These are phyloP conservation scores for Sinhomidia bicolor DNA, from an alignment of 2,888 invertebrate genomes.

Conservation along the genomic window DNA sequence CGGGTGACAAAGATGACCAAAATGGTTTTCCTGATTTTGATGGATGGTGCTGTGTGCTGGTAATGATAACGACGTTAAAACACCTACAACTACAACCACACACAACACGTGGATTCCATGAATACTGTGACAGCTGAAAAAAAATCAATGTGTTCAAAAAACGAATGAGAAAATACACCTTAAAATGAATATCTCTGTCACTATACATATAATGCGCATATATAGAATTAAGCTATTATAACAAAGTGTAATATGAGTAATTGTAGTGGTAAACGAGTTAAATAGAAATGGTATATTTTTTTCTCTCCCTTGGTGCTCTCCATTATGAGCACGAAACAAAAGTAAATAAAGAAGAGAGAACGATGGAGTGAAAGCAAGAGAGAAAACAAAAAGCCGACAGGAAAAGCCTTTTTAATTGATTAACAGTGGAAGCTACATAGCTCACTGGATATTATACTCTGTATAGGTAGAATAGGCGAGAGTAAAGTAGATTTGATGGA, in stretches of 20 bases:
- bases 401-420: constrained; percentile 52
- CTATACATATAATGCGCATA: too few relatives aligned
- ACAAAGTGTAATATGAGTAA: neutral
- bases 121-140: neutral
- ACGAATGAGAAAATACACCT: too few relatives aligned
- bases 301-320: neutral
- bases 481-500: neutral
- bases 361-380: neutral
- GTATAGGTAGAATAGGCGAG: too few relatives aligned
- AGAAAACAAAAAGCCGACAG: constrained; percentile 50
- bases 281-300: neutral
- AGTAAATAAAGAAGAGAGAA: constrained; percentile 21
- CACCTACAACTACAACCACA: too few relatives aligned
- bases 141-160: too few relatives aligned
- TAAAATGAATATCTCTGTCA: too few relatives aligned
- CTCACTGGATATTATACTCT: neutral
- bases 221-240: neutral
- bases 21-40: neutral
- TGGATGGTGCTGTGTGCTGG: neutral
- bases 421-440: constrained; percentile 15
- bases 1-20: too few relatives aligned
- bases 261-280: neutral
- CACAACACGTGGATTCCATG: neutral
- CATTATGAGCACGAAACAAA: neutral
- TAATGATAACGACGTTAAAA: neutral